phyloP scores from a whole-genome alignment of 2,888 invertebrate species.

The Cosmia trapezina region DNA sequence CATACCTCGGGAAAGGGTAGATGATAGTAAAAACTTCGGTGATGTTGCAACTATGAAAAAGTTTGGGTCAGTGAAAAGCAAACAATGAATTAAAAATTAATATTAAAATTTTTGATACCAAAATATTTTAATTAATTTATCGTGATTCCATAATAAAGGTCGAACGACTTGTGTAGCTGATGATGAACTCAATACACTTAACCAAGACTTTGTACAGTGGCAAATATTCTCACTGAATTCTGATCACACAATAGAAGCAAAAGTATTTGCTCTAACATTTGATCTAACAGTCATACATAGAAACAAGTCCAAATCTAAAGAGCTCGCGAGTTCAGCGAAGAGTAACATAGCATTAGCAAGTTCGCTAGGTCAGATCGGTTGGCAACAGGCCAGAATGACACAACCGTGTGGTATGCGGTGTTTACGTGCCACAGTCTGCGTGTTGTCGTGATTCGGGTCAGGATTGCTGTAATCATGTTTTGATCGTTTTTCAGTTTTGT shows the following conservation, averaged over 20 bases:
- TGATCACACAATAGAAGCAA: neutral
- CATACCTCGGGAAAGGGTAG: too few relatives aligned
- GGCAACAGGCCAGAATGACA: constrained; percentile 85
- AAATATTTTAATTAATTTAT: neutral
- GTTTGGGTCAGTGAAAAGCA: neutral
- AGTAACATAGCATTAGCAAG: constrained; percentile 71
- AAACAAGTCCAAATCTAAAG: constrained; percentile 26
- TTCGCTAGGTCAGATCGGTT: constrained; percentile 85
- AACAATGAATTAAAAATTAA: neutral
- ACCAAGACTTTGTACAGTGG: neutral
- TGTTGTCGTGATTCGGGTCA: constrained; percentile 77
- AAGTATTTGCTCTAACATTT: constrained; percentile 2
- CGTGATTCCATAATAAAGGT: neutral
- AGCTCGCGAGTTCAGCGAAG: constrained; percentile 55
- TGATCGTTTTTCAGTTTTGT: constrained; percentile 53
- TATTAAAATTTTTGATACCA: neutral
- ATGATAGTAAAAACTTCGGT: neutral
- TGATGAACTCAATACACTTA: neutral
- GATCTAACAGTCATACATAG: neutral
- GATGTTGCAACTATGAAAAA: neutral
- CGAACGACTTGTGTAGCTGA: neutral
- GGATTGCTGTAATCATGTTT: constrained; percentile 70
- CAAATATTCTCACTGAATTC: neutral
- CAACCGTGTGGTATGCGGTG: constrained; percentile 84
- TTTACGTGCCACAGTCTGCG: constrained; percentile 80